Base-by-base conservation (phyloP, 1,140 invertebrate species). In the Aphidius ervi region DNA sequence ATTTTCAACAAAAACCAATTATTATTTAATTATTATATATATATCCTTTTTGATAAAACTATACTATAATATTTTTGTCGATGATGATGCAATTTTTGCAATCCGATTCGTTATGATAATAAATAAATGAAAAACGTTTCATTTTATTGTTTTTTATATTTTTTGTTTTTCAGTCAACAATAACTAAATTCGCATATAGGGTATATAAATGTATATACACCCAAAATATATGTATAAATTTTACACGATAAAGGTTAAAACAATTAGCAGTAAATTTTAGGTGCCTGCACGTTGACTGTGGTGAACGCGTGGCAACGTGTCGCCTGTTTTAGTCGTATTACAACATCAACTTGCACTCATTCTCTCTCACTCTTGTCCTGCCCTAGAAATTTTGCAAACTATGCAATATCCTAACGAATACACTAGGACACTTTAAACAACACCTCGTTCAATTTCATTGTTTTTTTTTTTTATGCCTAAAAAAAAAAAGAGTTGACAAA, bases 231-330 rank as follows among this genome's bases (percentile, higher is more conserved):
- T 31, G 23, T 31, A 31, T 31, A 31, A 31, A 31, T 31, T 31
- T 31, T n/a, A 9, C 6, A 10, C 42, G 42, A 7, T 43, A 43
- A 8, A 41, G 52, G 52, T 54, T 54, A 61, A 64, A 64, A 64
- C 63, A 61, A 64, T 64, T 64, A 64, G 59, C 63, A 64, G 56
- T 64, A 64, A 64, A 64, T 64, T 64, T 60, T 61, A 49, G 59
- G 40, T 39, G 23, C 37, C 46, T 43, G 50, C 47, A 58, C 55
- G 56, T 53, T 61, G 56, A 64, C 2, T 61, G 63, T 56, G 57
- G 53, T 57, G 8, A 60, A 37, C 43, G 59, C 59, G 59, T 60
- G 59, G 31, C 59, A 57, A 57, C 43, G 31, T 57, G 56, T 57
- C 23, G 59, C 23, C 9, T 42, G 43, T n/a, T 43, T 31, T 47